Evolutionary conservation across 1,140 invertebrate genomes (phyloP), one percentile per base, ranked within the genome.

Genomic region (Aphidius ervi): DNA sequence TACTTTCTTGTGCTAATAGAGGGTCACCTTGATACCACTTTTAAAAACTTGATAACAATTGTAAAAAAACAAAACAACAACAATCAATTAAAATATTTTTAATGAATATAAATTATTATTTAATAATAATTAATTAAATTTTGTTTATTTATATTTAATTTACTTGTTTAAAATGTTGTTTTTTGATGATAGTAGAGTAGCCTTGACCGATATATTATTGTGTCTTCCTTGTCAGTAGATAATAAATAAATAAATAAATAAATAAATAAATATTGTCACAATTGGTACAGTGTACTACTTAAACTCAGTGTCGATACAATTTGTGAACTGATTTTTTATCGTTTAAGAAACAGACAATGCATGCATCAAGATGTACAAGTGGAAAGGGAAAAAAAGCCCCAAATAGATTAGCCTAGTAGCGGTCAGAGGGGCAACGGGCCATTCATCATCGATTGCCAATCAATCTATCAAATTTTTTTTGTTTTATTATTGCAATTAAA

Each of bases 371-470:
- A n/a, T 16, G 3, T 43, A 40, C n/a, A 54, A 40, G 52, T 54
- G 52, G 52, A 40, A 54, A n/a, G 42, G 50, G 39, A 39, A 54
- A 40, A 10, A 16, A 39, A 64, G 67, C 72, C 66, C 71, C 76
- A 79, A 78, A 79, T 79, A 79, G 77, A 77, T 66, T 71, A 75
- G 75, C 77, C 75, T 77, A 42, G 76, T 70, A 67, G 62, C 45
- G 65, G 67, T 70, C 68, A 70, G 62, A 69, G 58, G 67, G 69
- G 63, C 61, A 68, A 68, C 67, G 66, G 68, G 69, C 65, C 65
- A 74, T 73, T 68, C 68, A 67, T 67, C 63, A 75, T 68, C 64
- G 62, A 66, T 74, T 68, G 69, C 67, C 62, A 64, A 67, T 63
- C 66, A 63, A 74, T 74, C 58, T 39, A 58, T 58, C 59, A 53